Percentiles rank a stretch among this genome's conserved stretches.
These are phyloP conservation scores for Trinectes maculatus DNA, from an alignment of 2,113 vertebrate species.

Conservation along the genomic window DNA sequence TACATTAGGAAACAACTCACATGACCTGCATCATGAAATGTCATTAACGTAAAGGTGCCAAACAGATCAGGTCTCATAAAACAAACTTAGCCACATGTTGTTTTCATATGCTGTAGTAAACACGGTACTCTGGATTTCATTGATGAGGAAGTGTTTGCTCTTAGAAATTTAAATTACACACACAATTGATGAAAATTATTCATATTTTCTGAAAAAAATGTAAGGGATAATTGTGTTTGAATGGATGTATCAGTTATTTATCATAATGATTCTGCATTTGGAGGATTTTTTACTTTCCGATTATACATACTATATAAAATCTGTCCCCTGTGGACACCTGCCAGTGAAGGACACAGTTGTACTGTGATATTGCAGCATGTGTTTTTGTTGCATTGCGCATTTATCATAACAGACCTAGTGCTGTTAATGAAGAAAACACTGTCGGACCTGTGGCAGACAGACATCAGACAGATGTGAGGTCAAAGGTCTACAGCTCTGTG, in stretches of 20 bases:
- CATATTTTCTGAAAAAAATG: background rate
- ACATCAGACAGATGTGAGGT: slow-evolving; percentile 41
- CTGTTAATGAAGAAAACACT: slow-evolving; percentile 12
- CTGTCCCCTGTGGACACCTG: accelerated
- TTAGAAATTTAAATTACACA: background rate
- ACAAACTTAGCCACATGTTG: background rate
- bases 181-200: background rate
- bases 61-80: slow-evolving; percentile 30
- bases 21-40: slow-evolving; percentile 46
- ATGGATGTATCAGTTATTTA: background rate
- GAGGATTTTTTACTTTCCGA: no score
- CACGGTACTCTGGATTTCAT: background rate
- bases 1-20: background rate
- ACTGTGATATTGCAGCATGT: background rate
- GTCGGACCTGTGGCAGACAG: slow-evolving; percentile 8
- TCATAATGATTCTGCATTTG: background rate
- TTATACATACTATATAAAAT: background rate
- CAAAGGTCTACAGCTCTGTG: slow-evolving; percentile 26
- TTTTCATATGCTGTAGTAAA: slow-evolving; percentile 29
- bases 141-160: background rate
- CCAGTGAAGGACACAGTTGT: background rate
- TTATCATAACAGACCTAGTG: background rate
- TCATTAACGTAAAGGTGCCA: slow-evolving; percentile 36
- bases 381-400: background rate
- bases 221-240: background rate